phyloP scores from a whole-genome alignment of 2,113 vertebrate genomes.

The Tupaia tana region DNA sequence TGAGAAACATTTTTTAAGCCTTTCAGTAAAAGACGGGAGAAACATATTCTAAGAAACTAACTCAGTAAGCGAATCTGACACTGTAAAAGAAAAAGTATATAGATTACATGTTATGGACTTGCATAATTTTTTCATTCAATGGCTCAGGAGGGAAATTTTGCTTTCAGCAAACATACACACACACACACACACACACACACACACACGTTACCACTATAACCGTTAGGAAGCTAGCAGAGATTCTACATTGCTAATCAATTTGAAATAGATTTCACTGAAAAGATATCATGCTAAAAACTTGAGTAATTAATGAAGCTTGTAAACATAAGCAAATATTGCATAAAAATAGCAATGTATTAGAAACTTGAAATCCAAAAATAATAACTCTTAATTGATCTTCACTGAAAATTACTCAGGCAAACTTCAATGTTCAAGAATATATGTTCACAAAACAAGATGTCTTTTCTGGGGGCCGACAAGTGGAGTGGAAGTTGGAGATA shows the following conservation, averaged over 20 bases:
- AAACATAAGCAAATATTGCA: conserved; percentile 13
- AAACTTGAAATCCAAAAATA: conserved; percentile 31
- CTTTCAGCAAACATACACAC: neutral
- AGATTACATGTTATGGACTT: conserved; percentile 14
- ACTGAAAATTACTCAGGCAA: neutral
- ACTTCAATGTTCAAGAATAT: neutral
- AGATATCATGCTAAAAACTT: neutral
- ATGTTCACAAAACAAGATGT: too few relatives aligned
- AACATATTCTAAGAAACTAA: neutral
- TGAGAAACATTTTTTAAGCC: neutral
- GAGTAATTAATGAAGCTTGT: conserved; percentile 4
- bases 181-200: neutral
- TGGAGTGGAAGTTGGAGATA: too few relatives aligned
- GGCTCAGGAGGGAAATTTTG: neutral
- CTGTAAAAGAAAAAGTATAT: neutral
- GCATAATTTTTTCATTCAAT: conserved; percentile 50
- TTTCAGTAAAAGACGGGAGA: neutral
- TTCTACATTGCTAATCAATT: neutral
- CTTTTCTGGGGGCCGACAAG: too few relatives aligned
- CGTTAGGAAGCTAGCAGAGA: neutral
- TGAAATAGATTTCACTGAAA: conserved; percentile 32
- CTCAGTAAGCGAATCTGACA: neutral
- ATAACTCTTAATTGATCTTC: conserved; percentile 21
- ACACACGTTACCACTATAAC: neutral
- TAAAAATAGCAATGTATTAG: neutral